Conservation (phyloP, 1,140 invertebrate genomes). For the Drosophila santomea region DNA sequence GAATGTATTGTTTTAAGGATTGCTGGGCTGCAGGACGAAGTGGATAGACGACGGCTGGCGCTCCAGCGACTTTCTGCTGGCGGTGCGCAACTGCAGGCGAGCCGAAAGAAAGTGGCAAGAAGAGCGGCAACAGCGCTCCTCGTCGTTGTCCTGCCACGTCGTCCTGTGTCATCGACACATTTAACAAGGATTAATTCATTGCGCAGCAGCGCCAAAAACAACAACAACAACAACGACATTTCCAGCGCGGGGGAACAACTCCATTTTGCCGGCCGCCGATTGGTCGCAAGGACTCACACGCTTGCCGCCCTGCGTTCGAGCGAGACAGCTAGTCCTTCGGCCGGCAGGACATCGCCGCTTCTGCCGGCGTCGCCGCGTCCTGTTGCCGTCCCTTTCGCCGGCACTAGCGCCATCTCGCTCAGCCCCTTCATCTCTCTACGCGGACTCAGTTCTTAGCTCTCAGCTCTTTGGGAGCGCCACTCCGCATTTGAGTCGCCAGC, state of each 20-base stretch:
- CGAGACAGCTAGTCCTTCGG: constrained; percentile 31
- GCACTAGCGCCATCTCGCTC: constrained; percentile 7
- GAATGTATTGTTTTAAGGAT: constrained; percentile 78
- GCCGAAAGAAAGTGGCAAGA: constrained; percentile 57
- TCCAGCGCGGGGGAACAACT: constrained; percentile 25
- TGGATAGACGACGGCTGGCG: neutral
- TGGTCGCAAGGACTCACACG: constrained; percentile 31
- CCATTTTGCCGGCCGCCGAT: constrained; percentile 60
- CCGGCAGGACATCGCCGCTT: constrained; percentile 15
- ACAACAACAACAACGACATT: constrained; percentile 5
- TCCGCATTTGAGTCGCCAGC: constrained; percentile 19
- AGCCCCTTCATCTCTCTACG: neutral
- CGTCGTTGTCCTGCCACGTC: constrained; percentile 1
- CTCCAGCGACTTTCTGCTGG: neutral
- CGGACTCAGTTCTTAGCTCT: no score
- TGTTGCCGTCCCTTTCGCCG: neutral
- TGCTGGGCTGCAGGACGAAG: constrained; percentile 18
- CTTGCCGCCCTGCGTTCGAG: constrained; percentile 17
- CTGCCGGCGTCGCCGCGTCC: neutral
- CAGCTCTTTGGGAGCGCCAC: neutral
- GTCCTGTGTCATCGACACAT: constrained; percentile 60
- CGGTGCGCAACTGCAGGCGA: constrained; percentile 45
- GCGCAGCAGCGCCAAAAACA: constrained; percentile 55
- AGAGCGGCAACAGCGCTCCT: constrained; percentile 68
- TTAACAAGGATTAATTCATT: constrained; percentile 83